Conservation (phyloP, 1,140 invertebrate species). For the Cotesia typhae region DNA sequence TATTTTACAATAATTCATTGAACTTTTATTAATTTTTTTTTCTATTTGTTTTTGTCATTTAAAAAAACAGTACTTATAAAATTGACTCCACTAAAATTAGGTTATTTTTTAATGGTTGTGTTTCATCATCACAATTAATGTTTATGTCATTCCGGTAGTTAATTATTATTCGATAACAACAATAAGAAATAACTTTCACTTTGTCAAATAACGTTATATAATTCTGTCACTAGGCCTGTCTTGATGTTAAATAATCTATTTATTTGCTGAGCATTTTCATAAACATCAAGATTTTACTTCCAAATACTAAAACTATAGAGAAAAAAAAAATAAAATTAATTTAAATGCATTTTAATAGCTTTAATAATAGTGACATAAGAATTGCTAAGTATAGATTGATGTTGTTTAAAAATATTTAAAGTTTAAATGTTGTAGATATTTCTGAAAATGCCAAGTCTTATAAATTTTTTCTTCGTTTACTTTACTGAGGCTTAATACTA, state of each 20-base stretch:
- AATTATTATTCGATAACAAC: constrained; percentile 7
- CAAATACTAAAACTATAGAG: too few species aligned
- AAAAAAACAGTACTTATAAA: constrained; percentile 38
- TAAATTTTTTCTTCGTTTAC: neutral
- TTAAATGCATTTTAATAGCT: too few species aligned
- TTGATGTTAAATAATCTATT: constrained; percentile 51
- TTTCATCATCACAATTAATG: constrained; percentile 29
- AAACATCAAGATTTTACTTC: constrained; percentile 49
- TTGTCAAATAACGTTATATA: neutral
- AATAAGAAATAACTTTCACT: constrained; percentile 40
- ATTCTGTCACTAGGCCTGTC: constrained; percentile 54
- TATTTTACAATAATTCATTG: too few species aligned
- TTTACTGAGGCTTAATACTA: constrained; percentile 36
- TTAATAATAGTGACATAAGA: too few species aligned
- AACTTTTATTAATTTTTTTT: constrained; percentile 25
- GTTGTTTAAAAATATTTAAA: too few species aligned
- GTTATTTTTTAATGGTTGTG: constrained; percentile 30
- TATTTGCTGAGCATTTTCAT: constrained; percentile 59
- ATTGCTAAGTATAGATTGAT: too few species aligned
- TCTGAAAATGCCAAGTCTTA: constrained; percentile 46
- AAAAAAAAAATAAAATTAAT: too few species aligned
- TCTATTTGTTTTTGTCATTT: constrained; percentile 31
- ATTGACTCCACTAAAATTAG: constrained; percentile 50
- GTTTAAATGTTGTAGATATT: constrained; percentile 25
- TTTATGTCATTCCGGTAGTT: constrained; percentile 37